Base-by-base conservation (phyloP, 2,113 vertebrate species). In the Pachyramphus minor region DNA sequence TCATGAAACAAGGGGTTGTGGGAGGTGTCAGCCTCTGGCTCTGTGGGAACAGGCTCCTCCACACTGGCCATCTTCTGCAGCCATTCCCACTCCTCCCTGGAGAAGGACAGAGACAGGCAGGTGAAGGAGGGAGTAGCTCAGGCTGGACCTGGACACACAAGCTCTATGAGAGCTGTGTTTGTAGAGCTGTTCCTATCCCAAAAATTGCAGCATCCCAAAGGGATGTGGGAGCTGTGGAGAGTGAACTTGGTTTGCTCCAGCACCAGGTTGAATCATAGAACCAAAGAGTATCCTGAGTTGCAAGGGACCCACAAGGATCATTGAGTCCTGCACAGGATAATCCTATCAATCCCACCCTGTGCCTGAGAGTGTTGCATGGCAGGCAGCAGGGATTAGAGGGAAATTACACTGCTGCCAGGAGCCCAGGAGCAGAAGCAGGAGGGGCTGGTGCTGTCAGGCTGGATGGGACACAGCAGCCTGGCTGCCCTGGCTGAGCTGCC, bases 41-140 rank as follows among this genome's bases (percentile, higher is more conserved):
- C 98, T 18, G 85, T 95, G 89, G 98, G 93, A 86, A 95, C 16
- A 2, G 98, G 90, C 78, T 99, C 98, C 5, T 99, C 98, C 75
- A 98, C 37, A 0, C 93, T 98, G 90, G 86, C 97, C 96, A 98
- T 97, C 11, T 98, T 98, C 96, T 98, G 98, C 74, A 99, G 98
- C 98, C 98, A 99, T 96, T 99, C 98, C 99, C 99, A 99, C 96
- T 99, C 99, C 87, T 99, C 98, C 93, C 99, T 99, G 71, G 45
- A 88, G 55, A 89, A 84, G 20, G 35, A 23, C 49, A 89, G 77
- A 95, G 45, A 91, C 6, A 63, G 52, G 58, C 14, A 74, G 0
- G 2, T 50, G 41, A 39, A 83, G 58, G 47, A 73, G 17, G 18
- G 14, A 88, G 31, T 44, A 69, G n/a, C 69, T 67, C 0, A 0